Evolutionary conservation across 2,888 invertebrate species (phyloP).

Genomic region (Acleris emargana): DNA sequence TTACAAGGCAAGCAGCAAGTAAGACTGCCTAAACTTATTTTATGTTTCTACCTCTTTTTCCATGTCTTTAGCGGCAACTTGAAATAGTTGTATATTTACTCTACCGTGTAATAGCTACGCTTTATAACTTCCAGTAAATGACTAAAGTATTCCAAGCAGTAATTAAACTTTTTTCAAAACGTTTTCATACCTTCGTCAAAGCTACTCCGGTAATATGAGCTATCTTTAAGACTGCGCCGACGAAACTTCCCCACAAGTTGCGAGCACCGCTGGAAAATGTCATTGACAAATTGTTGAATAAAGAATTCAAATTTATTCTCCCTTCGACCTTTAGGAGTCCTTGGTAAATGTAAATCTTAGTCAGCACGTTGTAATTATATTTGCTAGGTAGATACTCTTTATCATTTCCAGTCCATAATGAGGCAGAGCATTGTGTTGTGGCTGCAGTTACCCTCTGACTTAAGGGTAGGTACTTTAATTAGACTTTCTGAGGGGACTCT

Average conservation of each 20-base stretch:
- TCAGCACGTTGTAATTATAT: slow-evolving; percentile 23
- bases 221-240: slow-evolving; percentile 42
- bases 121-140: neutral
- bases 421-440: slow-evolving; percentile 14
- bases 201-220: slow-evolving; percentile 49
- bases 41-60: slow-evolving; percentile 12
- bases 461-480: neutral
- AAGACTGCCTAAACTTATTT: slow-evolving; percentile 11
- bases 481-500: neutral
- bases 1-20: neutral
- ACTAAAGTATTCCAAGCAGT: neutral
- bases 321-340: slow-evolving; percentile 32
- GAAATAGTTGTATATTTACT: no score
- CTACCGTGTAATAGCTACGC: neutral
- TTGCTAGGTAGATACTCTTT: slow-evolving; percentile 21
- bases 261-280: slow-evolving; percentile 46
- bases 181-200: slow-evolving; percentile 48
- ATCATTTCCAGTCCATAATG: slow-evolving; percentile 17
- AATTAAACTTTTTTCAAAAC: slow-evolving; percentile 56
- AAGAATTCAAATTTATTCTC: slow-evolving; percentile 36
- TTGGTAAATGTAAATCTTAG: slow-evolving; percentile 24
- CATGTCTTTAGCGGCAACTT: slow-evolving; percentile 4
- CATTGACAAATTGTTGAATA: slow-evolving; percentile 48
- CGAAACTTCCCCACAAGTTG: slow-evolving; percentile 46
- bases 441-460: neutral